A percentile compares a stretch with the other conserved stretches of the same genome.
Evolutionary conservation across 2,113 vertebrate species (phyloP).

Genomic region (Spermophilus dauricus): DNA sequence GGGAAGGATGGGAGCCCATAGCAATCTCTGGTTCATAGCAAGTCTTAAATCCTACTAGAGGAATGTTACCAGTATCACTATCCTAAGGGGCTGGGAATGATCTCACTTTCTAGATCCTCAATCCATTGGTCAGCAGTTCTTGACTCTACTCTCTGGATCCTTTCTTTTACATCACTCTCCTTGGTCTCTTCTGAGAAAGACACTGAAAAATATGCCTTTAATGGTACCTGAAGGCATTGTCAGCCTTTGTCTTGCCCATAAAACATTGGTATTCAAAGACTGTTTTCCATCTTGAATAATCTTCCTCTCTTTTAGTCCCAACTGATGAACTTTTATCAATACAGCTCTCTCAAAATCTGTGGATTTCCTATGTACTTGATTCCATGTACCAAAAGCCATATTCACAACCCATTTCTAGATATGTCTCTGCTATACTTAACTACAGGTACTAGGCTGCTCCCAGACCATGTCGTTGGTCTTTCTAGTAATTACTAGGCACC

Average conservation of each 20-base stretch:
- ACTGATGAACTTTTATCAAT: not conserved
- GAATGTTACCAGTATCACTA: not conserved
- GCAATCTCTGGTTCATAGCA: not conserved
- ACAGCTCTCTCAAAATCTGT: not conserved
- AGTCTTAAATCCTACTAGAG: not conserved
- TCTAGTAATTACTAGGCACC: not conserved
- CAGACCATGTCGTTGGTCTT: not conserved
- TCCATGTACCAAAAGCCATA: not conserved
- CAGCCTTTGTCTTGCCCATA: not conserved
- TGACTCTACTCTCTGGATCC: not conserved
- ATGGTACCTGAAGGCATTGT: not conserved
- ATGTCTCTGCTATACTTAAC: not conserved
- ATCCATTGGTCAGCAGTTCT: not conserved
- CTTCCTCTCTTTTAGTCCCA: not conserved
- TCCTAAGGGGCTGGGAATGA: too few relatives aligned
- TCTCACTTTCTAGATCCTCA: not conserved
- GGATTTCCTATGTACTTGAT: not conserved
- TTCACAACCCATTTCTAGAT: not conserved
- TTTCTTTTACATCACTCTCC: not conserved
- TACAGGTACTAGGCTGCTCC: not conserved
- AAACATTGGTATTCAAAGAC: not conserved
- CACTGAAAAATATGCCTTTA: not conserved
- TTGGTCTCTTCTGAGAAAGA: constrained; percentile 21
- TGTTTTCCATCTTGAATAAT: not conserved
- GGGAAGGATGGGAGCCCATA: not conserved